Evolutionary conservation across 2,113 vertebrate species (phyloP).

Genomic region (Salvelinus namaycush): DNA sequence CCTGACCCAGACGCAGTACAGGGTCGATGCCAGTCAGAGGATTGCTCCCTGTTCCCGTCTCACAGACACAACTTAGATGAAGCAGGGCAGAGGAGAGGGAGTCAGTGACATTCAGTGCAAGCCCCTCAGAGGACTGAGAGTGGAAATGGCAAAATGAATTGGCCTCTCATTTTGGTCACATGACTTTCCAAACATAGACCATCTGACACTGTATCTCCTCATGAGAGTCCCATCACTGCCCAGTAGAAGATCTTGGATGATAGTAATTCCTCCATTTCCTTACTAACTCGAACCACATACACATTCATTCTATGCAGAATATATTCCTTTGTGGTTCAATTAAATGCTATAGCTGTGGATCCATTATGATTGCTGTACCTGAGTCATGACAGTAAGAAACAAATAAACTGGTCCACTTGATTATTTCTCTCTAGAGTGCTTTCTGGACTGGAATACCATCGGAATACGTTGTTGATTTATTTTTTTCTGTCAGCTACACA

Average conservation of each 20-base stretch:
- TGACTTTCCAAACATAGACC: not conserved
- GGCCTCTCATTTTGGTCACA: constrained; percentile 16
- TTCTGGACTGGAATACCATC: not conserved
- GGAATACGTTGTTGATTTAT: constrained; percentile 13
- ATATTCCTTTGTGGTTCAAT: too few species aligned
- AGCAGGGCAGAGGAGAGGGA: constrained; percentile 18
- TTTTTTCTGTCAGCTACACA: not conserved
- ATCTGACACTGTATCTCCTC: too few species aligned
- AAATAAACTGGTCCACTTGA: not conserved
- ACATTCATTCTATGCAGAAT: too few species aligned
- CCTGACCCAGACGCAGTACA: constrained; percentile 50
- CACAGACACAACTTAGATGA: constrained; percentile 38
- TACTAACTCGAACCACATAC: not conserved
- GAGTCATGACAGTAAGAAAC: too few species aligned
- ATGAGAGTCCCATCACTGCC: not conserved
- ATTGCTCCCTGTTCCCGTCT: constrained; percentile 63
- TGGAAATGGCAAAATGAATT: constrained; percentile 12
- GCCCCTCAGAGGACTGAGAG: constrained; percentile 41
- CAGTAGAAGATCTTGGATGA: not conserved
- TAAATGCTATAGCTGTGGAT: too few species aligned
- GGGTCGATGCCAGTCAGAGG: not conserved
- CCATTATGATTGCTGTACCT: too few species aligned
- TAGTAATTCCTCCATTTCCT: not conserved
- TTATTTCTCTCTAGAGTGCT: constrained; percentile 8
- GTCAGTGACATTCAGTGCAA: constrained; percentile 31